Conservation (phyloP, 2,888 invertebrate genomes). For the Quadroppia sp. region DNA sequence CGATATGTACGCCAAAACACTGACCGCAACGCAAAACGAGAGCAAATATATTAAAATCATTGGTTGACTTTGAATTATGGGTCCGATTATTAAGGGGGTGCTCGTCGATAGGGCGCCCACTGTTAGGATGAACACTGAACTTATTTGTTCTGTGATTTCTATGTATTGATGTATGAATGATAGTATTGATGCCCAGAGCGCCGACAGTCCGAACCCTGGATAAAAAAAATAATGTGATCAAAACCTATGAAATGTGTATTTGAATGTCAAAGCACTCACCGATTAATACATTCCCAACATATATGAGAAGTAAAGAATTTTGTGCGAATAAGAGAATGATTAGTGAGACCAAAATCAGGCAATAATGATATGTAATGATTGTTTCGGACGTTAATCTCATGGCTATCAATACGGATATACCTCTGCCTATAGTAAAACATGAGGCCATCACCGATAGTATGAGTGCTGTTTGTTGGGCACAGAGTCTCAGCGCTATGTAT, state of each 20-base stretch:
- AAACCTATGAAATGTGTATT: not conserved
- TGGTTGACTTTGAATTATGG: constrained; percentile 17
- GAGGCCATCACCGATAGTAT: constrained; percentile 33
- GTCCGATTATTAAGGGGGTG: constrained; percentile 35
- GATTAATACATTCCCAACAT: constrained; percentile 17
- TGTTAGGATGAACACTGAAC: constrained; percentile 40
- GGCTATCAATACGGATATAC: constrained; percentile 20
- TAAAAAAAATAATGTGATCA: not conserved
- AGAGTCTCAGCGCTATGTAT: constrained; percentile 20
- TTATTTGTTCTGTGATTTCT: constrained; percentile 37
- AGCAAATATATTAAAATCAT: constrained; percentile 38
- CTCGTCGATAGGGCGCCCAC: constrained; percentile 28
- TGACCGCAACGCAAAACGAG: not conserved
- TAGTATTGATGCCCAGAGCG: constrained; percentile 25
- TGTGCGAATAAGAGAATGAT: constrained; percentile 24
- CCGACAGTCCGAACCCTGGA: constrained; percentile 20
- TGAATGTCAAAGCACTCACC: not conserved
- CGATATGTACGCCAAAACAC: constrained; percentile 5
- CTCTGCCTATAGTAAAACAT: constrained; percentile 30
- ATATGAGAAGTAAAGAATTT: constrained; percentile 1
- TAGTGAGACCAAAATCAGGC: not conserved
- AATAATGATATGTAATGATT: constrained; percentile 24
- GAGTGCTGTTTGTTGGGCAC: constrained; percentile 8
- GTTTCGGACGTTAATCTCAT: constrained; percentile 6
- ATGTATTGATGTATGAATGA: constrained; percentile 36